These are phyloP conservation scores for Jacana jacana DNA, from an alignment of 2,113 vertebrate genomes.

Conservation along the genomic window DNA sequence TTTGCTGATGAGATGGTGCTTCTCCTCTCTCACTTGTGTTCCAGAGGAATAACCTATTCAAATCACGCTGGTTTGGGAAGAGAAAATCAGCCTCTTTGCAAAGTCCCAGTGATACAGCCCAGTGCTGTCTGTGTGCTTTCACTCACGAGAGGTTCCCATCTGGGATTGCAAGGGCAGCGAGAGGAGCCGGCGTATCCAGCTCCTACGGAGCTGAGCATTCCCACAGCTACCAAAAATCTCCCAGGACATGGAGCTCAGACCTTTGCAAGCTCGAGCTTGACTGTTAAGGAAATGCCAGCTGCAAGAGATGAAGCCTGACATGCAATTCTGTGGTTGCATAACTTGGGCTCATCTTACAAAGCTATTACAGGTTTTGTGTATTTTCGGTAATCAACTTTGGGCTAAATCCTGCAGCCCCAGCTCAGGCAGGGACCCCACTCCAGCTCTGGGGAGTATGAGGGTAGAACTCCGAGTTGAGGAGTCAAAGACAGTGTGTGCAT, in stretches of 20 bases:
- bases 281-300: not conserved
- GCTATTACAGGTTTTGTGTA: not conserved
- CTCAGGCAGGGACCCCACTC: not conserved
- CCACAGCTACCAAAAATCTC: not conserved
- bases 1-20: not conserved
- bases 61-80: not conserved
- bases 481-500: rapidly evolving
- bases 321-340: not conserved
- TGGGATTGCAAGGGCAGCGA: not conserved
- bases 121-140: not conserved
- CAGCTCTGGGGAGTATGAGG: rapidly evolving
- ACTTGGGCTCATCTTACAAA: not conserved
- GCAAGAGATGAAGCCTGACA: not conserved
- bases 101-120: not conserved
- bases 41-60: not conserved
- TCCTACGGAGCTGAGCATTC: not conserved
- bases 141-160: rapidly evolving
- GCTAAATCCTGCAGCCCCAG: not conserved
- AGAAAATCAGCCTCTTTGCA: not conserved
- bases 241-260: not conserved
- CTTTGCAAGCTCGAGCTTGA: not conserved
- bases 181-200: not conserved
- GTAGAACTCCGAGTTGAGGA: rapidly evolving
- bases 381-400: not conserved
- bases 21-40: not conserved